Evolutionary conservation across 92 coral and sea anemone genomes (phyloP).

Genomic region (Scolanthus callimorphus): DNA sequence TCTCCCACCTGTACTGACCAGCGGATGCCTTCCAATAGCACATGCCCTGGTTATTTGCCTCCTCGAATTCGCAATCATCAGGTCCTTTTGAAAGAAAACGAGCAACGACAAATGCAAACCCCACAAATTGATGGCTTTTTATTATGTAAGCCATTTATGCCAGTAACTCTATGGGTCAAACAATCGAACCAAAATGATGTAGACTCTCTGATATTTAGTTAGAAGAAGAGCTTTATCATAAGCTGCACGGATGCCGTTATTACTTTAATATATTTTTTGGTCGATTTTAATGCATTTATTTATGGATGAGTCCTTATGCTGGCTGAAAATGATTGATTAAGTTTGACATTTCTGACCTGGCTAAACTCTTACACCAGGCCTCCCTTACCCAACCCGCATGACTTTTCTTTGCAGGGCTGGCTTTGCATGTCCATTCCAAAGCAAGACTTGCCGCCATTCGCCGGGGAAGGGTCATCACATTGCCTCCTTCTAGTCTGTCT

Average conservation of each 20-base stretch:
- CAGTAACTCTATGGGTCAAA: too few relatives aligned
- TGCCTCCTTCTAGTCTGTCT: slow-evolving; percentile 52
- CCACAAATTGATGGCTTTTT: too few relatives aligned
- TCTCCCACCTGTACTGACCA: slow-evolving; percentile 38
- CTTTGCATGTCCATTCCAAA: slow-evolving; percentile 15
- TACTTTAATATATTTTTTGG: too few relatives aligned
- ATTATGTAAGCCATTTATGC: too few relatives aligned
- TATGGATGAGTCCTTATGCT: too few relatives aligned
- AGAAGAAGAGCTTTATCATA: too few relatives aligned
- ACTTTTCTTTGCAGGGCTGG: slow-evolving; percentile 18
- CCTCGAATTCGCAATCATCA: slow-evolving; percentile 16
- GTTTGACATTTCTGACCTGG: too few relatives aligned
- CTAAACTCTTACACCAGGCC: not conserved
- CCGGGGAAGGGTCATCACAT: slow-evolving; percentile 57
- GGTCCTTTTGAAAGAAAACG: slow-evolving; percentile 3
- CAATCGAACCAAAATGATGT: too few relatives aligned
- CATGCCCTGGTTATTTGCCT: slow-evolving; percentile 12
- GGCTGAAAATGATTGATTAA: too few relatives aligned
- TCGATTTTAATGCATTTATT: too few relatives aligned
- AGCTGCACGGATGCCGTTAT: too few relatives aligned
- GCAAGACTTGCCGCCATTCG: slow-evolving; percentile 51
- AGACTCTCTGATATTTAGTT: too few relatives aligned
- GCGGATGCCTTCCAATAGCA: slow-evolving; percentile 43
- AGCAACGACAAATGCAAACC: not conserved
- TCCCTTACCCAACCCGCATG: slow-evolving; percentile 53